Conservation (phyloP, 2,797 vertebrate genomes). For the Alfaro cultratus region DNA sequence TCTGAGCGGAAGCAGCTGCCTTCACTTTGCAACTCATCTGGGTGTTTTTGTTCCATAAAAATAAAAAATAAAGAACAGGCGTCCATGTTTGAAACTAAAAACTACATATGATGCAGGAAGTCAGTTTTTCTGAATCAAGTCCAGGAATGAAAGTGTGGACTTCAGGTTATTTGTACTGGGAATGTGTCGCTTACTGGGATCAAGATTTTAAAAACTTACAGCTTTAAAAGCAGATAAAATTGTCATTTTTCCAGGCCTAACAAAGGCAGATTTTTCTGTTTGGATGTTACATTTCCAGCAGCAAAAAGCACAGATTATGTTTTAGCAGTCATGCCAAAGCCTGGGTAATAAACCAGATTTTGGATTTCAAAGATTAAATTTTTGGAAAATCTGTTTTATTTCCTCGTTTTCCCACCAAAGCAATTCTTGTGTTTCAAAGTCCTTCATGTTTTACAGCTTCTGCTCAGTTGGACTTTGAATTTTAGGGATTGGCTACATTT, state of each 20-base stretch:
- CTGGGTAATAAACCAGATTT: background rate
- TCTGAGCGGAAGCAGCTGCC: background rate
- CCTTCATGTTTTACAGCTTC: too few relatives aligned
- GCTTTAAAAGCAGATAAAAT: background rate
- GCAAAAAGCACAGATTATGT: background rate
- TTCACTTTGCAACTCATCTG: constrained; percentile 53
- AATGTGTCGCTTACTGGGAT: background rate
- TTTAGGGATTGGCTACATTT: too few relatives aligned
- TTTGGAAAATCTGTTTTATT: too few relatives aligned
- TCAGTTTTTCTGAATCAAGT: constrained; percentile 9
- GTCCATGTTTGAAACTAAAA: constrained; percentile 43
- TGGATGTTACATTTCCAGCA: background rate
- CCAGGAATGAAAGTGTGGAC: constrained; percentile 46
- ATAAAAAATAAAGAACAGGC: constrained; percentile 23
- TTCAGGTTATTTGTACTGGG: constrained; percentile 38
- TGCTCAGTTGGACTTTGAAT: too few relatives aligned
- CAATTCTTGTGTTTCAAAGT: too few relatives aligned
- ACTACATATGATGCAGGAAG: constrained; percentile 46
- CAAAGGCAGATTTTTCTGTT: background rate
- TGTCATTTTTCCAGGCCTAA: background rate
- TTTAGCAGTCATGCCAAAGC: background rate
- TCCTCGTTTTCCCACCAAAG: too few relatives aligned
- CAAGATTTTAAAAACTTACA: background rate
- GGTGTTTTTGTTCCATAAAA: constrained; percentile 49
- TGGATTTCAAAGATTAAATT: too few relatives aligned